Evolutionary conservation across 2,797 vertebrate species (phyloP).

Genomic region (Enoplosus armatus): DNA sequence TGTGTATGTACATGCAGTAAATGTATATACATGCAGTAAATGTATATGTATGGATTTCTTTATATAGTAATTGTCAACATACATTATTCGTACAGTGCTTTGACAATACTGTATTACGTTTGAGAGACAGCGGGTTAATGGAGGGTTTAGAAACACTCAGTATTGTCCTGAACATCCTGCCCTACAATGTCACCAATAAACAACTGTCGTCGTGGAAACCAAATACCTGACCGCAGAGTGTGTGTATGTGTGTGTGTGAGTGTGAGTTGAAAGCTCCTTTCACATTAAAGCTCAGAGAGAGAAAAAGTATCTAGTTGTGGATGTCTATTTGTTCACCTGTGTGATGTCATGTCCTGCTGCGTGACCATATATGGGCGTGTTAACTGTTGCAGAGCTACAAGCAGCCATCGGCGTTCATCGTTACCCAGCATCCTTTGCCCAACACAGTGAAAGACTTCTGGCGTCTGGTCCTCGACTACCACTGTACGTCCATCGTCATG

Average conservation of each 20-base stretch:
- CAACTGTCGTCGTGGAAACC: constrained; percentile 27
- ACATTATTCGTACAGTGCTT: no score
- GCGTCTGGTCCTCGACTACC: constrained; percentile 97
- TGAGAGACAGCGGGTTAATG: constrained; percentile 17
- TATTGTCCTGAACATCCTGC: neutral
- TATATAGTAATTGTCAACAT: no score
- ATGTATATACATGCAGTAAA: no score
- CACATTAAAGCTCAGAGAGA: neutral
- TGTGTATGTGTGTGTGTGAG: no score
- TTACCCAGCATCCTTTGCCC: constrained; percentile 97
- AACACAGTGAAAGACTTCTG: constrained; percentile 99
- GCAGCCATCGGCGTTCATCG: constrained; percentile 97
- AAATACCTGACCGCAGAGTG: constrained; percentile 7
- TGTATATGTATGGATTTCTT: no score
- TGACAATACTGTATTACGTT: no score
- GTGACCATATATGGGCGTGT: neutral
- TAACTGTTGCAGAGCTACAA: constrained; percentile 92
- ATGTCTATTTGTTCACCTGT: neutral
- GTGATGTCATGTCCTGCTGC: constrained; percentile 40
- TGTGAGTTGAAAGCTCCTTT: neutral
- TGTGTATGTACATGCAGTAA: no score
- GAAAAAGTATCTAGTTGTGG: neutral
- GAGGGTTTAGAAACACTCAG: constrained; percentile 11
- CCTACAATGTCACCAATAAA: constrained; percentile 27
- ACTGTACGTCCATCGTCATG: constrained; percentile 98